Base-by-base conservation (phyloP, 2,797 vertebrate genomes). In the Syngnathus rostellatus region DNA sequence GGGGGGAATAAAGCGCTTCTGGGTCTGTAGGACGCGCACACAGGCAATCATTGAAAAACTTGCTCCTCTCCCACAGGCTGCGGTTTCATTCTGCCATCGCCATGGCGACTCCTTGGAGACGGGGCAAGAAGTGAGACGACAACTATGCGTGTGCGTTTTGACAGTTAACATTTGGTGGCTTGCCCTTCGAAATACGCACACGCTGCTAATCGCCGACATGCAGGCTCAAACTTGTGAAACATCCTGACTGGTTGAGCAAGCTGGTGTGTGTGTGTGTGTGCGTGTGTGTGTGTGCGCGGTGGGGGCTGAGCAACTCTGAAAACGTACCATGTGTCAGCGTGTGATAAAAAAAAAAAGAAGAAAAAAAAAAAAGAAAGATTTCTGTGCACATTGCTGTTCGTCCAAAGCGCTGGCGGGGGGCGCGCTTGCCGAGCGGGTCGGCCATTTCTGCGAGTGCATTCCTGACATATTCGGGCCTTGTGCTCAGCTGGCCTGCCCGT, bases 41-140 rank as follows among this genome's bases (percentile, higher is more conserved):
- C 65, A 40, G 58, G 61, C 61, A 62, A 60, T 64, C 64, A 65
- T 38, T 23, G 31, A 19, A 38, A 64, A 64, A 64, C 45, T 63
- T 45, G 62, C 39, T 48, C 63, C 59, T 62, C 77, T 87, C 86
- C 86, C 86, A 85, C 75, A 84, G 88, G 86, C 82, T 74, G 41
- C 82, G 85, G 85, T 84, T 87, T 85, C 82, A 86, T 88, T 89
- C 83, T 79, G 75, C 79, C 72, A 84, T 78, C 63, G 71, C 78
- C 78, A 85, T 81, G 75, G 82, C 54, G 80, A 86, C 81, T 85
- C 86, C 82, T 78, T 76, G 72, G 85, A 87, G 86, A 85, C 76
- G 50, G 31, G 31, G 16, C 61, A 61, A 69, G 74, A 76, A 86
- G 83, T 81, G 78, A 80, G 78, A 81, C 71, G 78, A 80, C 76